Base-by-base conservation (phyloP, 2,113 vertebrate genomes). In the Pandion haliaetus region DNA sequence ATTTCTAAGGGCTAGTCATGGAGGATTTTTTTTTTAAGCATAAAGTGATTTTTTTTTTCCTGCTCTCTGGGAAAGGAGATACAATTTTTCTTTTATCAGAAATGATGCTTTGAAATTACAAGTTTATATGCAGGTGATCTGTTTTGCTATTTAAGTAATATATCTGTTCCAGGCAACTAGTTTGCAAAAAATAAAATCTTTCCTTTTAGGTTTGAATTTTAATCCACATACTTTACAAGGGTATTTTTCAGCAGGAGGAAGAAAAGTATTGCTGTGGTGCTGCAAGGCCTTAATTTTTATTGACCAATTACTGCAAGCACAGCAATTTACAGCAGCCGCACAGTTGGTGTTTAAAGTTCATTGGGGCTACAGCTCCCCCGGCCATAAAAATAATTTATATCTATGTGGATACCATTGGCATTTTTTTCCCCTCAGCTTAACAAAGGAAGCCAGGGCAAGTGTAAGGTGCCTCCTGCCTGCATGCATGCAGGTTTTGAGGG, bases 211-310 rank as follows among this genome's bases (percentile, higher is more conserved):
- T 70, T 89, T 86, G 29, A 71, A 67, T 86, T 92, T 78, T 91
- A 92, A 61, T 86, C 29, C 45, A 5, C 17, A 19, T 92, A 70
- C 67, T 93, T 94, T 71, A 31, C 82, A 63, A 84, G 26, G 5
- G 8, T 52, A 29, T 49, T 89, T 92, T 90, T 81, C 57, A 50
- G 26, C 55, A 82, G 31, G 12, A 77, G 36, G 42, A 95, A 82
- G 29, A 47, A 49, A 63, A 83, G n/a, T 86, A 32, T 54, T 96
- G 45, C 1, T 3, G 31, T 59, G 34, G 34, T 95, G 65, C 54
- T 92, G 63, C 88, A 92, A 95, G 72, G 36, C 67, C 81, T 89
- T 28, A 57, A 3, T 82, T 97, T 97, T 97, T 95, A 74, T 76
- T 65, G 92, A 55, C 58, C 72, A 82, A 57, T 96, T 96, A 90